Base-by-base conservation (phyloP, 2,113 vertebrate species). In the Cyanoliseus patagonus region DNA sequence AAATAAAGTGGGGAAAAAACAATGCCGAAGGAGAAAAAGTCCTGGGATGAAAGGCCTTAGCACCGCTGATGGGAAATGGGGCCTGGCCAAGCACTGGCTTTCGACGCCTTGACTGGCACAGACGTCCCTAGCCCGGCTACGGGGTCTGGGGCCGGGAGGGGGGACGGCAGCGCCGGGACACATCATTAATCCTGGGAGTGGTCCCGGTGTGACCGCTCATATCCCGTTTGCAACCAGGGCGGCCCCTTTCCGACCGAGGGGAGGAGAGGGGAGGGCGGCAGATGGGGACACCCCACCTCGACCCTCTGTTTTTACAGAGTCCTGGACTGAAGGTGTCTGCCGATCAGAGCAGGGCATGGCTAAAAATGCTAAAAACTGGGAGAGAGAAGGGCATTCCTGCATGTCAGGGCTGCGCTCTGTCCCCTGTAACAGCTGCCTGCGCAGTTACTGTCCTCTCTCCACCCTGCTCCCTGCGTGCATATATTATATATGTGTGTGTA, bases 191-290 rank as follows among this genome's bases (percentile, higher is more conserved):
- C 2, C 19, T 9, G 25, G 7, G 22, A 59, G 25, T 11, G 17
- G 4, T 62, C 19, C 17, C 1, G 1, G 6, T 59, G 14, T 51
- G 49, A 46, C 19, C 1, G 0, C 6, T 27, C 24, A 49, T 47
- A 57, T 42, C 28, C 3, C 1, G 2, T 79, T 49, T 49, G 11
- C 35, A 28, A 31, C 23, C 20, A 8, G 25, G 25, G 49, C 4
- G 0, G 27, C 8, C 24, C 7, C 20, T 57, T 57, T 57, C 6
- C 13, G 13, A 6, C 28, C 1, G 0, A 37, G 30, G 23, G 23
- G 11, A 42, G n/a, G 27, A 59, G 57, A 59, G 62, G 11, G 31
- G 31, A 31, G 17, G 27, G 42, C 2, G 8, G 11, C 3, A 0
- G 25, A 14, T 23, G 11, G 17, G 42, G 5, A 20, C 31, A n/a